These are phyloP conservation scores for Tetheella fluctuosa DNA, from an alignment of 2,888 invertebrate species.

Conservation along the genomic window DNA sequence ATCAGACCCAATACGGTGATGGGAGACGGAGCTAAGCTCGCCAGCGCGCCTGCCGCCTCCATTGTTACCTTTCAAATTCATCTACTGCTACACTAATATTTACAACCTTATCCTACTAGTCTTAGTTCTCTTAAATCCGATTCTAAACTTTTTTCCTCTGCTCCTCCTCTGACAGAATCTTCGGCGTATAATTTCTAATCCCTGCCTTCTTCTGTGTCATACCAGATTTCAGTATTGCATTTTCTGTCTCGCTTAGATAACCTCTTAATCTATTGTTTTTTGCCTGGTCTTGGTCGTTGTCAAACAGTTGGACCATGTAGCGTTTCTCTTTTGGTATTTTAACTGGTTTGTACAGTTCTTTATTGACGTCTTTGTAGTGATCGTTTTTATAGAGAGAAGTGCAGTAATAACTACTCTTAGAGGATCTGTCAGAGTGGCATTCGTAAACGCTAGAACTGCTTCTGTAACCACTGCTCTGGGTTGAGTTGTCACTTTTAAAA, in stretches of 20 bases:
- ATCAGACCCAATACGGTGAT: slow-evolving; percentile 89
- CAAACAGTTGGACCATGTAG: slow-evolving; percentile 73
- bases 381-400: slow-evolving; percentile 80
- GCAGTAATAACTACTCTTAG: slow-evolving; percentile 72
- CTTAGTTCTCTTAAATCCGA: slow-evolving; percentile 85
- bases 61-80: slow-evolving; percentile 65
- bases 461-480: slow-evolving; percentile 77
- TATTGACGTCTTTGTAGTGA: slow-evolving; percentile 77
- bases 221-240: slow-evolving; percentile 71
- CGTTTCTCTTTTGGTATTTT: slow-evolving; percentile 79
- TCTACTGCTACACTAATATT: slow-evolving; percentile 76
- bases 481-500: slow-evolving; percentile 76
- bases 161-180: slow-evolving; percentile 85
- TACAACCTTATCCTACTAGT: slow-evolving; percentile 79
- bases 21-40: slow-evolving; percentile 85
- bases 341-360: slow-evolving; percentile 78
- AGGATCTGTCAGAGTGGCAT: slow-evolving; percentile 70
- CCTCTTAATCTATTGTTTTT: slow-evolving; percentile 66
- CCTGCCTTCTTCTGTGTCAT: slow-evolving; percentile 81
- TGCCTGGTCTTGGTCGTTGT: slow-evolving; percentile 66
- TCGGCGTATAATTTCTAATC: slow-evolving; percentile 89
- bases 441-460: slow-evolving; percentile 78
- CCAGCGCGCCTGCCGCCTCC: slow-evolving; percentile 81
- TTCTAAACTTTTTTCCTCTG: slow-evolving; percentile 83
- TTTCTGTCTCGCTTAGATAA: slow-evolving; percentile 71